phyloP scores from a whole-genome alignment of 2,888 invertebrate species.

The Brachyopa scutellaris region DNA sequence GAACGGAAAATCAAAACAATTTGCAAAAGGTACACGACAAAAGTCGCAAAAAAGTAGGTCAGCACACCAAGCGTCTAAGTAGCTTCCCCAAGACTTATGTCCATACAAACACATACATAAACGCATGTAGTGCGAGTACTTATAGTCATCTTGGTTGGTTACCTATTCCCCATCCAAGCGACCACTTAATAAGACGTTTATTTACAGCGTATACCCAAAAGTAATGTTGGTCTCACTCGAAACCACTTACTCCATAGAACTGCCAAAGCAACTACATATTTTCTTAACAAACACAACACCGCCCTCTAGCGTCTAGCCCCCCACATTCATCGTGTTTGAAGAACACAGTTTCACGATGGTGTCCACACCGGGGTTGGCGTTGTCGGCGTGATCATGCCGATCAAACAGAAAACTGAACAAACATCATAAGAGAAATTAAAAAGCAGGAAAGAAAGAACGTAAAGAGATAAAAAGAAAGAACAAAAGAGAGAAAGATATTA shows the following conservation, averaged over 20 bases:
- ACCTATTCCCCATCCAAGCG: not conserved
- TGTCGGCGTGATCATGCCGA: constrained; percentile 49
- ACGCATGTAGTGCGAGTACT: constrained; percentile 16
- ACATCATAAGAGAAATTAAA: constrained; percentile 37
- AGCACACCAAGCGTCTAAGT: constrained; percentile 28
- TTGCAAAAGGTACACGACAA: constrained; percentile 14
- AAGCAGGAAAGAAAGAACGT: not conserved
- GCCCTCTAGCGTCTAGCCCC: constrained; percentile 17
- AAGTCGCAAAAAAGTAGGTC: constrained; percentile 60
- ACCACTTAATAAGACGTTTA: constrained; percentile 21
- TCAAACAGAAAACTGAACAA: constrained; percentile 61
- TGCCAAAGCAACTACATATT: constrained; percentile 52
- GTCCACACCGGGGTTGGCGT: not conserved
- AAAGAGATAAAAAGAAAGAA: constrained; percentile 21
- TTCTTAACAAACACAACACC: constrained; percentile 48
- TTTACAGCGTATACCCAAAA: constrained; percentile 42
- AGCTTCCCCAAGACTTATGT: constrained; percentile 15
- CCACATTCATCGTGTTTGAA: not conserved
- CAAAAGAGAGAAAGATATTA: constrained; percentile 60
- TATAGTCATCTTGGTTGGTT: constrained; percentile 25
- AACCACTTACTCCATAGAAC: constrained; percentile 51
- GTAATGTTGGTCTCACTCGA: constrained; percentile 39
- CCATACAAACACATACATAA: constrained; percentile 12
- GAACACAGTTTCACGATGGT: constrained; percentile 10
- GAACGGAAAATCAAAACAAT: constrained; percentile 35